Conservation (phyloP, 1,140 invertebrate genomes). For the Sitobion miscanthi region DNA sequence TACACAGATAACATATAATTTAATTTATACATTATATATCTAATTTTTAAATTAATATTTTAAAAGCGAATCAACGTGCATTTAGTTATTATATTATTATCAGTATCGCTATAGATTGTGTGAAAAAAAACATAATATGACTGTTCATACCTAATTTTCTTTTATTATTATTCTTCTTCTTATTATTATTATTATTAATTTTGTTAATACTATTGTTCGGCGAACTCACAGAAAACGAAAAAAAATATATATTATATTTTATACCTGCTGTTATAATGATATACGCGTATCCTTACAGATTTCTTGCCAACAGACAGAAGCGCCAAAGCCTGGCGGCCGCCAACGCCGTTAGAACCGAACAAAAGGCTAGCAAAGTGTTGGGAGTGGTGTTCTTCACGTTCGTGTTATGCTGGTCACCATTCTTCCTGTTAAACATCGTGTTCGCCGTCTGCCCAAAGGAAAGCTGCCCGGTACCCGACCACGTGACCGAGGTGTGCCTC, state of each 20-base stretch:
- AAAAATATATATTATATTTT: neutral
- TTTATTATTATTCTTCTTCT: too few relatives aligned
- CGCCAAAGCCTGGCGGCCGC: slow-evolving; percentile 73
- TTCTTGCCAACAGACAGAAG: slow-evolving; percentile 59
- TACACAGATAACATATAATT: too few relatives aligned
- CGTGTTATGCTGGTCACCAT: slow-evolving; percentile 88
- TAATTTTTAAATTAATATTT: neutral
- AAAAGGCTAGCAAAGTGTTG: slow-evolving; percentile 81
- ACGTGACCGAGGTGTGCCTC: slow-evolving; percentile 77
- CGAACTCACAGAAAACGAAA: neutral
- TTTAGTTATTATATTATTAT: neutral
- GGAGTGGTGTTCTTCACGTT: slow-evolving; percentile 90
- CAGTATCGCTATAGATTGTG: too few relatives aligned
- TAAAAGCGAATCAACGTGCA: neutral
- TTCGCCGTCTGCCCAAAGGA: slow-evolving; percentile 75
- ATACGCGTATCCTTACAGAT: slow-evolving; percentile 56
- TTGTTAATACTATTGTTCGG: neutral
- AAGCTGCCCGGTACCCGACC: slow-evolving; percentile 71
- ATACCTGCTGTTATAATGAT: neutral
- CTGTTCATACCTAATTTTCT: too few relatives aligned
- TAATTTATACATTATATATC: too few relatives aligned
- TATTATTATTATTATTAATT: too few relatives aligned
- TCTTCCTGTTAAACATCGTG: slow-evolving; percentile 85
- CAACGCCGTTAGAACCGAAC: slow-evolving; percentile 81
- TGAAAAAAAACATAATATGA: too few relatives aligned